Evolutionary conservation across 2,113 vertebrate genomes (phyloP).

Genomic region (Morone chrysops): DNA sequence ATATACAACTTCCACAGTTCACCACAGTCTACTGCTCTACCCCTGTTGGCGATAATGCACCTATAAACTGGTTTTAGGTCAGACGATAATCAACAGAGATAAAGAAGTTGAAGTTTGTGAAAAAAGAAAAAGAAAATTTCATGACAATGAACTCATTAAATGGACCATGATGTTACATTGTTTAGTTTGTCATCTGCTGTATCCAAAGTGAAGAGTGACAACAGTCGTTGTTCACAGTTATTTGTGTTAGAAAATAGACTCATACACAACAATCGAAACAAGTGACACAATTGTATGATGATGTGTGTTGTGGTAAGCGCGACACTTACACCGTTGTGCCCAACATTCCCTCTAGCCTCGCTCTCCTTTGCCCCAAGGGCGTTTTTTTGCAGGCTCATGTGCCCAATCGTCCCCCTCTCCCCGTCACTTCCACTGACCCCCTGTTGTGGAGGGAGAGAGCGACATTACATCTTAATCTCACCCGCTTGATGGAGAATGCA

Average conservation of each 20-base stretch:
- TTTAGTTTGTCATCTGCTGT: not conserved
- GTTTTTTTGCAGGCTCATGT: slow-evolving; percentile 54
- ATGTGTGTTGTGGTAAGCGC: slow-evolving; percentile 21
- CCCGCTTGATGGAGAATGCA: slow-evolving; percentile 94
- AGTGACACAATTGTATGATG: not conserved
- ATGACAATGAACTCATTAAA: too few relatives aligned
- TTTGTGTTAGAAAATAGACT: too few relatives aligned
- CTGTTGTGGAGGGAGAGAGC: slow-evolving; percentile 87
- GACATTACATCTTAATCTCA: slow-evolving; percentile 98
- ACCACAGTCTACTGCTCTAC: too few relatives aligned
- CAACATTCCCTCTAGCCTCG: slow-evolving; percentile 15
- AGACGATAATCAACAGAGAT: not conserved
- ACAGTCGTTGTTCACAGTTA: too few relatives aligned
- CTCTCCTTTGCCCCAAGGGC: slow-evolving; percentile 41
- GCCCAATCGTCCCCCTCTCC: slow-evolving; percentile 58
- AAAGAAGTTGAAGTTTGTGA: not conserved
- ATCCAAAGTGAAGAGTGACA: not conserved
- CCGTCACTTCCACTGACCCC: slow-evolving; percentile 68
- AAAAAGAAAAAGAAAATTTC: too few relatives aligned
- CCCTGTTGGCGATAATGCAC: too few relatives aligned
- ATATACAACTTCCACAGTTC: too few relatives aligned
- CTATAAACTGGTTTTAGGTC: too few relatives aligned
- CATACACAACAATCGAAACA: not conserved
- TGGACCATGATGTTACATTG: not conserved
- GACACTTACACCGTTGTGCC: slow-evolving; percentile 25